Percentiles rank a stretch among this genome's conserved stretches.
These are phyloP conservation scores for Otolemur garnettii DNA, from an alignment of 2,113 vertebrate species.

Conservation along the genomic window DNA sequence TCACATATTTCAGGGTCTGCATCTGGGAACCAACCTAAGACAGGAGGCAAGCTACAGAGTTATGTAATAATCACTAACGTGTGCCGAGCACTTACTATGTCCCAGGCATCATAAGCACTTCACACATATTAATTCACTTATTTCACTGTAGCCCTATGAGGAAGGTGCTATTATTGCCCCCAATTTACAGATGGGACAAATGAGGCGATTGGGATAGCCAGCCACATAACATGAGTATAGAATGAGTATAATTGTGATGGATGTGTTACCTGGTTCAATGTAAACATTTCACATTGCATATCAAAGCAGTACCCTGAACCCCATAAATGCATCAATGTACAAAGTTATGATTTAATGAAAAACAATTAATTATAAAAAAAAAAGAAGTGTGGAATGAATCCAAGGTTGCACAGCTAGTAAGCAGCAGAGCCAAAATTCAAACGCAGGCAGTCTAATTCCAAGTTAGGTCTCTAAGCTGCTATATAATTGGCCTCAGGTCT, in stretches of 20 bases:
- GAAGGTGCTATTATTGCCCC: background rate
- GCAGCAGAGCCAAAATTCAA: background rate
- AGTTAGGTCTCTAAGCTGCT: background rate
- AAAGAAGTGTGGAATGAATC: background rate
- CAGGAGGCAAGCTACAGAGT: background rate
- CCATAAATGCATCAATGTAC: too few species aligned
- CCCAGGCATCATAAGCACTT: background rate
- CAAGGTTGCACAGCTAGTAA: too few species aligned
- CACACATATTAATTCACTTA: background rate
- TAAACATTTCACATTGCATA: too few species aligned
- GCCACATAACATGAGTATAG: background rate
- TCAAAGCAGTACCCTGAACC: too few species aligned
- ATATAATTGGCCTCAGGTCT: background rate
- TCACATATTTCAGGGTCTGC: background rate
- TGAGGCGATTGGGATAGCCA: background rate
- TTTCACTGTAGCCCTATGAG: accelerated
- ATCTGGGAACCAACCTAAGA: background rate
- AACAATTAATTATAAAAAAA: too few species aligned
- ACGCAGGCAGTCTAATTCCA: background rate
- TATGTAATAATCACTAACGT: accelerated
- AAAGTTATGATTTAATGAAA: too few species aligned
- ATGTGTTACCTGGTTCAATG: too few species aligned
- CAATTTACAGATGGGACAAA: background rate
- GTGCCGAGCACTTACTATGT: background rate
- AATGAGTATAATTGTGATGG: too few species aligned